phyloP scores from a whole-genome alignment of 2,888 invertebrate species.

The Drosophila paracracens region DNA sequence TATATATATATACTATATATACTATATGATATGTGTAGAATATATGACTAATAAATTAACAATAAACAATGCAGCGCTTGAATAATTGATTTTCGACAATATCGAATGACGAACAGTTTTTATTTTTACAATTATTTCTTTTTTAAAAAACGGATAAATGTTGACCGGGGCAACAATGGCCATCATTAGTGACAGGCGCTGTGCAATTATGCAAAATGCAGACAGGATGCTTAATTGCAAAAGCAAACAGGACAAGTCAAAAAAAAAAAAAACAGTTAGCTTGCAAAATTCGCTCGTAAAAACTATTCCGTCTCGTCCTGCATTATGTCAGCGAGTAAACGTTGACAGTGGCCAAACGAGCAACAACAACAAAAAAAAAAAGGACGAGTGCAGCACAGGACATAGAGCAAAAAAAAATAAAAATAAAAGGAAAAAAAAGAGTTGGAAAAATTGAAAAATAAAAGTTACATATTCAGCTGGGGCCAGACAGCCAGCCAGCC shows the following conservation, averaged over 20 bases:
- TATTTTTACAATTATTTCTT: constrained; percentile 6
- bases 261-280: background rate
- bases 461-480: constrained; percentile 64
- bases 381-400: constrained; percentile 16
- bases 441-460: constrained; percentile 81
- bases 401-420: constrained; percentile 12
- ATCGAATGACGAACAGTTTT: constrained; percentile 25
- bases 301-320: constrained; percentile 26
- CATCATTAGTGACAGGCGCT: constrained; percentile 16
- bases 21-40: constrained; percentile 9
- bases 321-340: constrained; percentile 39
- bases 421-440: constrained; percentile 24
- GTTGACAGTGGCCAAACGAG: constrained; percentile 42
- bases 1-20: constrained; percentile 6
- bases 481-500: constrained; percentile 28
- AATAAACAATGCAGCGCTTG: constrained; percentile 38
- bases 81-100: constrained; percentile 44
- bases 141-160: background rate
- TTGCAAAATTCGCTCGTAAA: constrained; percentile 20
- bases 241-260: constrained; percentile 17
- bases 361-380: constrained; percentile 46
- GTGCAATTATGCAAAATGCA: constrained; percentile 40
- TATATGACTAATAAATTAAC: constrained; percentile 41
- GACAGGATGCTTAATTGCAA: constrained; percentile 50
- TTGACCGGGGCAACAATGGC: constrained; percentile 8